Evolutionary conservation across 1,140 invertebrate genomes (phyloP).

Genomic region (Pollicipes pollicipes): DNA sequence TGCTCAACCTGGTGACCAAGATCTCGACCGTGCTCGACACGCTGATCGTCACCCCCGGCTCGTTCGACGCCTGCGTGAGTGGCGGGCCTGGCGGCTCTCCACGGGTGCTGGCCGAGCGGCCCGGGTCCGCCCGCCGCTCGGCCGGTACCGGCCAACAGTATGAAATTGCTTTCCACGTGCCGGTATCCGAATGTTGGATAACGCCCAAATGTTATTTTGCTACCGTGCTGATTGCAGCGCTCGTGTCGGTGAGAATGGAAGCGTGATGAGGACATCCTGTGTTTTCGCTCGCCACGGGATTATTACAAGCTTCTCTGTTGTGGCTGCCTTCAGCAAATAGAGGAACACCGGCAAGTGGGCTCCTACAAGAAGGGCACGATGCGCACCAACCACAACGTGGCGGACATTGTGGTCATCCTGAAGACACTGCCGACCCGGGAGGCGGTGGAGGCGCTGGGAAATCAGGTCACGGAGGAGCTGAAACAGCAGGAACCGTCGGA

Average conservation of each 20-base stretch:
- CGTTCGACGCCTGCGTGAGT: slow-evolving; percentile 90
- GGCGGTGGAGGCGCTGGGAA: slow-evolving; percentile 74
- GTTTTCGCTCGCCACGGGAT: too few species aligned
- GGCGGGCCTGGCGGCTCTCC: slow-evolving; percentile 8
- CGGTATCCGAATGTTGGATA: too few species aligned
- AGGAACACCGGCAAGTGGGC: slow-evolving; percentile 87
- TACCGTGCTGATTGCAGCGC: too few species aligned
- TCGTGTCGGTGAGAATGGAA: too few species aligned
- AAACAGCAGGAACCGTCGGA: slow-evolving; percentile 37
- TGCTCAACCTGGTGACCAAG: slow-evolving; percentile 82
- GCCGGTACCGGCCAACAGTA: too few species aligned
- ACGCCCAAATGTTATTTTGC: too few species aligned
- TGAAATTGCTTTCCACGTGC: too few species aligned
- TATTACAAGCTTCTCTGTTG: too few species aligned
- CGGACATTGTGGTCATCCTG: slow-evolving; percentile 93
- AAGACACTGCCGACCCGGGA: slow-evolving; percentile 93
- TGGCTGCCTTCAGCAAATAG: slow-evolving; percentile 92
- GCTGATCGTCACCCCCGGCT: slow-evolving; percentile 75
- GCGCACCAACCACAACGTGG: slow-evolving; percentile 82
- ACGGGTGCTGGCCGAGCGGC: slow-evolving; percentile 3
- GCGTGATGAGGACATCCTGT: too few species aligned
- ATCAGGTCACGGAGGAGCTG: slow-evolving; percentile 69
- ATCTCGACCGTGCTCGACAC: slow-evolving; percentile 82
- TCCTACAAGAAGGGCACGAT: slow-evolving; percentile 98
- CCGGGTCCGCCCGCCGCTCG: too few species aligned